These are phyloP conservation scores for Drosophila oshimai DNA, from an alignment of 1,140 invertebrate species.

Conservation along the genomic window DNA sequence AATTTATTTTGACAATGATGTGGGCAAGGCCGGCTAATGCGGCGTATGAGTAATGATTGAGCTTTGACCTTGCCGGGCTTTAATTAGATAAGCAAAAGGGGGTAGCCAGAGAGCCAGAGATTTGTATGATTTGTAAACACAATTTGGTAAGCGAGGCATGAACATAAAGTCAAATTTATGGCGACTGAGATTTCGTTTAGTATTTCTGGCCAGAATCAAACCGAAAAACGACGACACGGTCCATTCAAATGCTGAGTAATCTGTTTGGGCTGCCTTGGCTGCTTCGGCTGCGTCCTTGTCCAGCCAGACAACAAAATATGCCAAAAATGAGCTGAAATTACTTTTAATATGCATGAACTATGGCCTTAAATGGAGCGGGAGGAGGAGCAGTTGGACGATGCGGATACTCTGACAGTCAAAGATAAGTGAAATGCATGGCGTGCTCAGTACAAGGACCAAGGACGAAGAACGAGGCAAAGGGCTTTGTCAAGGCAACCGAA, in stretches of 20 bases:
- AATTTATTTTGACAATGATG: constrained; percentile 78
- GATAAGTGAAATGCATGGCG: constrained; percentile 73
- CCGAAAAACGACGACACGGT: constrained; percentile 35
- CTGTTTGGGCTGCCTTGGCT: constrained; percentile 32
- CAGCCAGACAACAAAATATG: constrained; percentile 65
- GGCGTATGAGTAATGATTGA: constrained; percentile 71
- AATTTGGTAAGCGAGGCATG: constrained; percentile 75
- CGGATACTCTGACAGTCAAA: constrained; percentile 53
- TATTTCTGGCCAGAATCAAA: constrained; percentile 57
- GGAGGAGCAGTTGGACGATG: constrained; percentile 7
- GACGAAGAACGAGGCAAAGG: constrained; percentile 1
- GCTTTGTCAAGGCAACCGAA: constrained; percentile 35
- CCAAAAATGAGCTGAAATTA: constrained; percentile 75
- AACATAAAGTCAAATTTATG: constrained; percentile 79
- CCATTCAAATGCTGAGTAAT: constrained; percentile 68
- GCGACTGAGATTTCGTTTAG: constrained; percentile 66
- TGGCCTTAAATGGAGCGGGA: neutral
- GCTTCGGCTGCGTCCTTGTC: neutral
- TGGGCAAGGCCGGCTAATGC: constrained; percentile 54
- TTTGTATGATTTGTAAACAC: constrained; percentile 67
- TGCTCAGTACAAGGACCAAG: constrained; percentile 7
- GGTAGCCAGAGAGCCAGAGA: constrained; percentile 2
- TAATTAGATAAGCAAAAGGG: constrained; percentile 59
- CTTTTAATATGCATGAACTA: constrained; percentile 68
- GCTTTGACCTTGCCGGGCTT: constrained; percentile 52